Percentiles rank a stretch among this genome's conserved stretches.
Evolutionary conservation across 1,140 invertebrate genomes (phyloP).

Genomic region (Leptopilina clavipes): DNA sequence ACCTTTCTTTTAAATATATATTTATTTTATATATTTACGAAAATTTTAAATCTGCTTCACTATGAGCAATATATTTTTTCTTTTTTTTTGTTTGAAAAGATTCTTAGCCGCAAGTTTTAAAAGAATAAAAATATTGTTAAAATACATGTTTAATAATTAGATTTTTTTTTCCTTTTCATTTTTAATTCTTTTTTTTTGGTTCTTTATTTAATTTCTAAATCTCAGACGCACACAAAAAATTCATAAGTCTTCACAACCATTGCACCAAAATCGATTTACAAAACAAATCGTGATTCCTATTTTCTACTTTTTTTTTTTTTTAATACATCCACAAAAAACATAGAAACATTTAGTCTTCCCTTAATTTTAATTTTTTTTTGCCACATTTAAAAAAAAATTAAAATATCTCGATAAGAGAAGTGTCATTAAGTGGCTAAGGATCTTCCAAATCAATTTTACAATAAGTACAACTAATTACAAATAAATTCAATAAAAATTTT

Average conservation of each 20-base stretch:
- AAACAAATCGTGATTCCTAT: constrained; percentile 9
- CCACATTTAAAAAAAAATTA: not conserved
- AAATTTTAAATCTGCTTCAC: not conserved
- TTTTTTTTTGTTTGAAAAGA: not conserved
- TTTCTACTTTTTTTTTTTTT: not conserved
- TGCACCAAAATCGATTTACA: constrained; percentile 17
- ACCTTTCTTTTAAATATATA: not conserved
- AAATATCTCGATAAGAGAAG: not conserved
- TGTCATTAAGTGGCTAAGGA: constrained; percentile 16
- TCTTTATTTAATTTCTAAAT: not conserved
- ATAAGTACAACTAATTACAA: constrained; percentile 12
- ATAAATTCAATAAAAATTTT: not conserved
- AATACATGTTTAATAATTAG: constrained; percentile 2
- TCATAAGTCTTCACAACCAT: constrained; percentile 28
- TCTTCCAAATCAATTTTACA: constrained; percentile 17
- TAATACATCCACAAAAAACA: not conserved
- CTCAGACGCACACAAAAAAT: not conserved
- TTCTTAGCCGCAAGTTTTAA: constrained; percentile 18
- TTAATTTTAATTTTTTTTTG: not conserved
- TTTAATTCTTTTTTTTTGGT: not conserved
- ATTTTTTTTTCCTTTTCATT: not conserved
- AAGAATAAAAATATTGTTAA: constrained; percentile 4
- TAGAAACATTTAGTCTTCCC: not conserved
- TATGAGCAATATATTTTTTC: not conserved
- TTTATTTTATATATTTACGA: not conserved